A percentile compares a stretch with the other conserved stretches of the same genome.
These are phyloP conservation scores for Druon quercuslanigerum DNA, from an alignment of 1,140 invertebrate genomes.

Conservation along the genomic window DNA sequence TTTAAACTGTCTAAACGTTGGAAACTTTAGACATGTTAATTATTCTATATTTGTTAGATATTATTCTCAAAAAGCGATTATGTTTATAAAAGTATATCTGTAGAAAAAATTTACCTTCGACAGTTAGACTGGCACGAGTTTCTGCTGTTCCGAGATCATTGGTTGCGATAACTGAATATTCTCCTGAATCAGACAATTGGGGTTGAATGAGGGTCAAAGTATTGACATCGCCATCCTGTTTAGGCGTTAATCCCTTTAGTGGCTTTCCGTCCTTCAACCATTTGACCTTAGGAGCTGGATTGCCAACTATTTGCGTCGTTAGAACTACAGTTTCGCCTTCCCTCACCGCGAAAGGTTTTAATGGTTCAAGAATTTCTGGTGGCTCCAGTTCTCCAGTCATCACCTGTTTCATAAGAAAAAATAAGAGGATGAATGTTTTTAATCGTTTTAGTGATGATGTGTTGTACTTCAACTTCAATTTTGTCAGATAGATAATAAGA, in stretches of 20 bases:
- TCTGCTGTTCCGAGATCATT: slow-evolving; percentile 86
- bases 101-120: slow-evolving; percentile 82
- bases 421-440: slow-evolving; percentile 23
- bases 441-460: too few relatives aligned
- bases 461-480: too few relatives aligned
- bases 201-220: slow-evolving; percentile 82
- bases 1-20: not conserved
- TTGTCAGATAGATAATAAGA: slow-evolving; percentile 8
- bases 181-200: slow-evolving; percentile 81
- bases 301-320: slow-evolving; percentile 86
- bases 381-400: slow-evolving; percentile 85
- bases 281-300: slow-evolving; percentile 85
- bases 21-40: too few relatives aligned
- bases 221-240: slow-evolving; percentile 82
- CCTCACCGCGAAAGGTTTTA: slow-evolving; percentile 84
- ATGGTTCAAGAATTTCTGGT: slow-evolving; percentile 87
- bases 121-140: slow-evolving; percentile 84
- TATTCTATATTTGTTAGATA: not conserved
- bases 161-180: slow-evolving; percentile 87
- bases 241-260: slow-evolving; percentile 76
- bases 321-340: slow-evolving; percentile 87
- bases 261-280: slow-evolving; percentile 89
- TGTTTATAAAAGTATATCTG: not conserved
- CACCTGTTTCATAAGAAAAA: slow-evolving; percentile 59
- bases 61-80: not conserved